Base-by-base conservation (phyloP, 2,113 vertebrate species). In the Narcine bancroftii region DNA sequence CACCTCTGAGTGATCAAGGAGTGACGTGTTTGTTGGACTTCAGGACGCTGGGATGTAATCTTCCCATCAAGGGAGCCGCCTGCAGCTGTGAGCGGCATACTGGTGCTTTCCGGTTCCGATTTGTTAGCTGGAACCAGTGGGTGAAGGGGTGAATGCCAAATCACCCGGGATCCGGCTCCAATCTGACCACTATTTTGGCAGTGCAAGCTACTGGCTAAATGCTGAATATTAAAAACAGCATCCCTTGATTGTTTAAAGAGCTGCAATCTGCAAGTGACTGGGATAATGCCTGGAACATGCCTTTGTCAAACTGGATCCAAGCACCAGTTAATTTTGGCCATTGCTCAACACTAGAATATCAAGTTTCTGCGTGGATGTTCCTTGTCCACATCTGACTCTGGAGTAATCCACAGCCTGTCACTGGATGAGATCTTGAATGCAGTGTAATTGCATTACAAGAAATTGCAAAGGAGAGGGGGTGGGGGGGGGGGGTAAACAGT, bases 111-210 rank as follows among this genome's bases (percentile, higher is more conserved):
- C 63, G 26, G 36, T 26, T 21, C n/a, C n/a, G 63, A 66, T 60
- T 69, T 89, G 63, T 89, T 66, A 89, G 87, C 87, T 89, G 87
- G 87, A 39, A 65, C 87, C 60, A 69, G 36, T 91, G 36, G 87
- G 87, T 91, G 63, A 45, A 26, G 36, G 87, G 36, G 63, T 1
- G 60, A 69, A 24, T 39, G 26, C 63, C 69, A 69, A 39, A 36
- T 4, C 85, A 65, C 21, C 56, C 85, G 42, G 36, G 19, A 21
- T 65, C 85, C 56, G 42, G 21, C 60, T 39, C 85, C 85, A 56
- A 56, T 11, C 79, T 83, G n/a, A 83, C 56, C 33, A 60, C 4
- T 56, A 39, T 56, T n/a, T 50, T 1, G 4, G 29, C 53, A 26
- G 63, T 45, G 63, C 15, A 42, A 66, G 26, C 63, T 69, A 5